phyloP scores from a whole-genome alignment of 2,888 invertebrate species.

The Nasonovia ribisnigri region DNA sequence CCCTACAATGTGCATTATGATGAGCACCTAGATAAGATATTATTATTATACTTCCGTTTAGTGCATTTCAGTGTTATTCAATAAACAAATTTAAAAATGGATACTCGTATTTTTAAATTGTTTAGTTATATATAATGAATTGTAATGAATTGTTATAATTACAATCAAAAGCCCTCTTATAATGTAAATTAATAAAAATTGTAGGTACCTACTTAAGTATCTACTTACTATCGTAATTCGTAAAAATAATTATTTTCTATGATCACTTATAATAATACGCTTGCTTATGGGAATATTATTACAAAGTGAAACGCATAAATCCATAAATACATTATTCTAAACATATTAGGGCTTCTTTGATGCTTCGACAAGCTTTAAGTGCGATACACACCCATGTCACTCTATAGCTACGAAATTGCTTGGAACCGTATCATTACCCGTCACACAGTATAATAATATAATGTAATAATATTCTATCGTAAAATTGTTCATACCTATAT shows the following conservation, averaged over 20 bases:
- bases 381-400: background rate
- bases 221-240: background rate
- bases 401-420: background rate
- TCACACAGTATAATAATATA: background rate
- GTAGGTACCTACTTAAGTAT: background rate
- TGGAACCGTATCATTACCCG: background rate
- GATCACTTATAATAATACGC: background rate
- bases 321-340: background rate
- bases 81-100: background rate
- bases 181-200: background rate
- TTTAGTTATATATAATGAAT: background rate
- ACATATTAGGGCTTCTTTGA: background rate
- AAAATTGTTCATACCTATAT: background rate
- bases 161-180: background rate
- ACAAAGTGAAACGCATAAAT: background rate
- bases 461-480: background rate
- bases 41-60: background rate
- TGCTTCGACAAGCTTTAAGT: background rate
- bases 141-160: background rate
- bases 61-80: background rate
- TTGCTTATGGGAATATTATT: background rate
- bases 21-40: background rate
- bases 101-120: background rate
- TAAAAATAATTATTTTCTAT: background rate
- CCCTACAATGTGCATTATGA: background rate